Base-by-base conservation (phyloP, 2,797 vertebrate species). In the Eidolon dupreanum region DNA sequence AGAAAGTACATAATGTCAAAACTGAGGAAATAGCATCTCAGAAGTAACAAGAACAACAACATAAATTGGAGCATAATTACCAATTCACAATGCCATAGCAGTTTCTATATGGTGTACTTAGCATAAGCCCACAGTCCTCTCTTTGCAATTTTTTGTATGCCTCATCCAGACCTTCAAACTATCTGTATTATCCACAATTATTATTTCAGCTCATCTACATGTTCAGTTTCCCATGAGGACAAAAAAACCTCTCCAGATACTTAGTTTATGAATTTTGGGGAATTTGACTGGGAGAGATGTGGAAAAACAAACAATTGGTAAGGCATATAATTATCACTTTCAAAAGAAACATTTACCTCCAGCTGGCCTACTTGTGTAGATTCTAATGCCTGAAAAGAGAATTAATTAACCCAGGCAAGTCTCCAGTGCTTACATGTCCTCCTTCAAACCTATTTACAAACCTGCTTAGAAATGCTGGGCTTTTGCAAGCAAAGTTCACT, bases 351-450 rank as follows among this genome's bases (percentile, higher is more conserved):
- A 63, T 83, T 71, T 75, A 92, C 94, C 95, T 98, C 85, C 96
- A 94, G 94, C 96, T 97, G 95, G 94, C 94, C 91, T 97, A 68
- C 93, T 97, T 96, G 66, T 91, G 75, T 79, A 95, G 83, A 84
- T 94, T 96, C 57, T 86, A 86, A 95, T 55, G 90, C 78, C 91
- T 95, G 97, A 97, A 98, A 97, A 97, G 97, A 96, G 97, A 98
- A 97, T 98, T 97, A 77, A 97, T 98, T 97, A 98, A 97, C 87
- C 83, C 16, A 94, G 94, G 94, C 96, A 96, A 93, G 93, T 97
- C 97, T 95, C 88, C 79, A 88, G 95, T 24, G 90, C 96, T 57
- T 71, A 70, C 5, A 1, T 36, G 73, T 94, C 95, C 92, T 97
- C 94, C 57, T 92, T 6, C 0, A 94, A 97, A 93, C 90, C 95